These are phyloP conservation scores for Amphiprion percula DNA, from an alignment of 2,113 vertebrate species.

Conservation along the genomic window DNA sequence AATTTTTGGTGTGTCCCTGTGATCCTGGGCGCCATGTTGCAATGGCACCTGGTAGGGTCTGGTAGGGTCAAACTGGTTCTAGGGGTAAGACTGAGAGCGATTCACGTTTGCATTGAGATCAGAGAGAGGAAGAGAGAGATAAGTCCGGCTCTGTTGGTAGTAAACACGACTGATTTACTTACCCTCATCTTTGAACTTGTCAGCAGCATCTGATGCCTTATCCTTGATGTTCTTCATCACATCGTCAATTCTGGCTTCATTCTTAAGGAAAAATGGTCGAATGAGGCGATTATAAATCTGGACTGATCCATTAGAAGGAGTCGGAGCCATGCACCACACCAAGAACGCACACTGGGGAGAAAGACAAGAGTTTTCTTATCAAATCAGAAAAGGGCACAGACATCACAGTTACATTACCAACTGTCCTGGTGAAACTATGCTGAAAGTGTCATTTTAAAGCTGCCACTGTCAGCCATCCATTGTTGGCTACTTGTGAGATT, in stretches of 20 bases:
- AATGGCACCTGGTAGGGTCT: no score
- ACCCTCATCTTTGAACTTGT: conserved; percentile 94
- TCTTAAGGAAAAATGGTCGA: conserved; percentile 93
- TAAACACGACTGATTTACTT: conserved; percentile 10
- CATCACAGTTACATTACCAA: neutral
- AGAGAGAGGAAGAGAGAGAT: no score
- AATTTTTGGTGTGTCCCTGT: no score
- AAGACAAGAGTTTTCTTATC: neutral
- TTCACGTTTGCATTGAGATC: no score
- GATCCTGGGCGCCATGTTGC: no score
- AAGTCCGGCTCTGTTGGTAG: neutral
- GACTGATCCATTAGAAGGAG: conserved; percentile 90
- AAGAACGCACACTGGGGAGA: conserved; percentile 91
- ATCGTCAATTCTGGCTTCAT: conserved; percentile 88
- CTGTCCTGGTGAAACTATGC: no score
- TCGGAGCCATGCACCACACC: conserved; percentile 97
- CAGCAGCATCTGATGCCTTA: conserved; percentile 92
- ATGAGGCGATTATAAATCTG: conserved; percentile 91
- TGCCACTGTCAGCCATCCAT: no score
- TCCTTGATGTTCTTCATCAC: conserved; percentile 91
- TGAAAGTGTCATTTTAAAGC: no score
- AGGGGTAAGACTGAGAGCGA: no score
- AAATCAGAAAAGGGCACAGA: neutral
- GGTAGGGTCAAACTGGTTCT: no score
- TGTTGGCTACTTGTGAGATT: no score